Percentiles rank a stretch among this genome's conserved stretches.
These are phyloP conservation scores for Acrobasis repandana DNA, from an alignment of 2,888 invertebrate species.

Conservation along the genomic window DNA sequence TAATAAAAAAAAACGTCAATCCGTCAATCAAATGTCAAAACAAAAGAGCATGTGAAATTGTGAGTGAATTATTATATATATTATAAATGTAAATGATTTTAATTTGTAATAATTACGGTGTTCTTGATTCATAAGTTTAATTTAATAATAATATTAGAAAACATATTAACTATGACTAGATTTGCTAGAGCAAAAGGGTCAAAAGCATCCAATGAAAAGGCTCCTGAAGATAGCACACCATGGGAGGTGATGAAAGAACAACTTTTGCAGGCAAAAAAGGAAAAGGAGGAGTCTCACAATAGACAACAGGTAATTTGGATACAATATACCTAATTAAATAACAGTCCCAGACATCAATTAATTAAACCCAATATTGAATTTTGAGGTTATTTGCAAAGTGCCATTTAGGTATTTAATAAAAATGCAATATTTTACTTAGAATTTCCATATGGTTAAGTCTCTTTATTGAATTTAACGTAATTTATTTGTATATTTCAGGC, in stretches of 20 bases:
- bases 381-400: not conserved
- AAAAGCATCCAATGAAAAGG: conserved; percentile 87
- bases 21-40: too few relatives aligned
- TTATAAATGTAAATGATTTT: too few relatives aligned
- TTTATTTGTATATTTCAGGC: conserved; percentile 54
- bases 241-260: conserved; percentile 88
- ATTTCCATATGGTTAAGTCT: too few relatives aligned
- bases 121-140: not conserved
- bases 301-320: conserved; percentile 56
- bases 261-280: conserved; percentile 75
- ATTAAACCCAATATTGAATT: not conserved
- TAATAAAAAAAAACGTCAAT: too few relatives aligned
- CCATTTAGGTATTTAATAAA: too few relatives aligned
- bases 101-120: too few relatives aligned
- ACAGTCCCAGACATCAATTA: not conserved
- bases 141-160: not conserved
- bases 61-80: too few relatives aligned
- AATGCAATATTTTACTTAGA: too few relatives aligned
- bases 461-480: not conserved
- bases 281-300: conserved; percentile 65
- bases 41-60: too few relatives aligned
- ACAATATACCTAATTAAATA: not conserved
- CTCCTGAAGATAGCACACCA: conserved; percentile 87
- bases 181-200: conserved; percentile 89
- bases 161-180: conserved; percentile 83